Base-by-base conservation (phyloP, 1,140 invertebrate genomes). In the Megalopta genalis region DNA sequence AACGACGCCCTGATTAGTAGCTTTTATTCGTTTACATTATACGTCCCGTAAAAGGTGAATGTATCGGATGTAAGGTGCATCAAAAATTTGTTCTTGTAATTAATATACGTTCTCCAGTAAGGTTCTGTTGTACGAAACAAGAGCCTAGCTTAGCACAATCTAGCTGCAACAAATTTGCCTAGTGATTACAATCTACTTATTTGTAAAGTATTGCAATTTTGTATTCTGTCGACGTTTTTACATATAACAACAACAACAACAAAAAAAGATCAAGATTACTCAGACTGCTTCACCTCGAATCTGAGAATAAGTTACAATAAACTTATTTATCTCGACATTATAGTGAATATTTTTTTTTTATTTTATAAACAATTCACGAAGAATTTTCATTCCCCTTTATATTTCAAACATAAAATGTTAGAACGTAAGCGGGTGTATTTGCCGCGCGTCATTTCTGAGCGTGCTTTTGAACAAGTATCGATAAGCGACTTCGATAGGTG, bases 271-370 rank as follows among this genome's bases (percentile, higher is more conserved):
- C 57, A 64, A 72, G 4, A 54, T 42, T 39, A 37, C 59, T 77
- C 76, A 54, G 68, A 77, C 42, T 46, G 46, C 54, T 63, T 42
- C 23, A 54, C 4, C 27, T 12, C 6, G 21, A 52, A 54, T 71
- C 76, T 77, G 76, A 77, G 37, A 71, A 37, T 54, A 77, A 77
- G 59, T 77, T 71, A n/a, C 39, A 77, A 77, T 77, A 77, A 77
- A 77, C 76, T 77, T 71, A 77, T 77, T 77, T 77, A 77, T 69
- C 62, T 77, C 76, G 27, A 77, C 18, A 49, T 62, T 62, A 21
- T 16, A 23, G n/a, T 63, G 54, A 63, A 64, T 3, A 16, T 32
- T 27, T 12, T 32, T 32, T 62, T 62, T 12, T 27, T 12, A 16
- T 32, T 62, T 62, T 12, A 46, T 16, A 6, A 62, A 62, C 14